These are phyloP conservation scores for Cyclophora punctaria DNA, from an alignment of 2,888 invertebrate species.

Conservation along the genomic window DNA sequence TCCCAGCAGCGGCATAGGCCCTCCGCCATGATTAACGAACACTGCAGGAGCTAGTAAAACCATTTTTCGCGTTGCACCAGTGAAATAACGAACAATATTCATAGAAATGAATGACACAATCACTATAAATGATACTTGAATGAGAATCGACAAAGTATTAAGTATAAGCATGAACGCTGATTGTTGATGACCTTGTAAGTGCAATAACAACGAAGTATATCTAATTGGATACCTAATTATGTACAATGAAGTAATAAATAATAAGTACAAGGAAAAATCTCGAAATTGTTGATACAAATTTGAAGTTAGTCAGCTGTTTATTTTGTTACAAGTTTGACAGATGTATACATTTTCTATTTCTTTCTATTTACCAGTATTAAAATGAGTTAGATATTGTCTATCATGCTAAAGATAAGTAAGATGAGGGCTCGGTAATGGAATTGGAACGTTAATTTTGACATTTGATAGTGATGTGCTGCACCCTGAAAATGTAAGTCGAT, in stretches of 20 bases:
- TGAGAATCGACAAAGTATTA: slow-evolving; percentile 54
- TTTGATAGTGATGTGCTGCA: no score
- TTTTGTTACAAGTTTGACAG: slow-evolving; percentile 7
- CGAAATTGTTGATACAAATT: slow-evolving; percentile 3
- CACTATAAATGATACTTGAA: slow-evolving; percentile 58
- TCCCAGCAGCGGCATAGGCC: slow-evolving; percentile 58
- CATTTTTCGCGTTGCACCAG: slow-evolving; percentile 48
- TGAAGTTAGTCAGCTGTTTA: slow-evolving; percentile 16
- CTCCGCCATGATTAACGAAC: slow-evolving; percentile 67
- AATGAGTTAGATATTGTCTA: neutral
- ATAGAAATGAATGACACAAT: slow-evolving; percentile 62
- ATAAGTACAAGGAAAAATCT: neutral
- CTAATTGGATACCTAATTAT: no score
- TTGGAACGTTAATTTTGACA: no score
- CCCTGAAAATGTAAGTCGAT: neutral
- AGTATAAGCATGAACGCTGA: slow-evolving; percentile 56
- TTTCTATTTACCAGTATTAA: neutral
- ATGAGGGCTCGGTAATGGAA: no score
- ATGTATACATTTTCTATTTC: neutral
- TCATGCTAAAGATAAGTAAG: no score
- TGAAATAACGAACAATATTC: slow-evolving; percentile 59
- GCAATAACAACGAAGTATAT: no score
- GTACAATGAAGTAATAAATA: slow-evolving; percentile 3
- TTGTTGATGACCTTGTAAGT: slow-evolving; percentile 19
- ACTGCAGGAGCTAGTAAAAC: slow-evolving; percentile 56